Conservation (phyloP, 1,140 invertebrate species). For the Drosophila azteca region DNA sequence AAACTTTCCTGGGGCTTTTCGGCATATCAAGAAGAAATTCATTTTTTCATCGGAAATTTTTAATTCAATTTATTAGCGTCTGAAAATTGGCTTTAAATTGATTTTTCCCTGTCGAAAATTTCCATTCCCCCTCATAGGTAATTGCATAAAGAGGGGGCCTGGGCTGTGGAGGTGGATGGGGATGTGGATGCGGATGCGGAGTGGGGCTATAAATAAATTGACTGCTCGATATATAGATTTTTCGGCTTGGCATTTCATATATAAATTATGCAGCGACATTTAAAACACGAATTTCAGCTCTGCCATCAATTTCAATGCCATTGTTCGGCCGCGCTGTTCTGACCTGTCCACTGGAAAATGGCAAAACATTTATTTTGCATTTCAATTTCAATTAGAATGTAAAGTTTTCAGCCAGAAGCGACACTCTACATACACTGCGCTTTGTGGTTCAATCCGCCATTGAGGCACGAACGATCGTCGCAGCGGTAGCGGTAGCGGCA, state of each 20-base stretch:
- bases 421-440: too few relatives aligned
- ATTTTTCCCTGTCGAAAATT: constrained; percentile 41
- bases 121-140: constrained; percentile 15
- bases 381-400: constrained; percentile 28
- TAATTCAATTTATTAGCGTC: constrained; percentile 78
- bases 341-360: constrained; percentile 64
- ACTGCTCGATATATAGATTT: constrained; percentile 58
- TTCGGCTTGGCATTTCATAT: constrained; percentile 16
- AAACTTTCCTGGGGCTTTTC: constrained; percentile 12
- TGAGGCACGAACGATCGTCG: too few relatives aligned
- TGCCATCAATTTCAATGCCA: constrained; percentile 48
- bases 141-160: constrained; percentile 35
- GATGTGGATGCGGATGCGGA: neutral
- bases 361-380: constrained; percentile 68
- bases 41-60: constrained; percentile 59
- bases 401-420: neutral
- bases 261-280: constrained; percentile 64
- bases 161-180: too few relatives aligned
- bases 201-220: constrained; percentile 43
- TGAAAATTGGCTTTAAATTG: constrained; percentile 75
- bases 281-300: constrained; percentile 67
- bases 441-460: too few relatives aligned
- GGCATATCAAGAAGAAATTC: constrained; percentile 52
- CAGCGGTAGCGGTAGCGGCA: neutral
- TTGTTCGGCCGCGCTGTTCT: constrained; percentile 45